These are phyloP conservation scores for Nomada hirtipes DNA, from an alignment of 2,888 invertebrate species.

Conservation along the genomic window DNA sequence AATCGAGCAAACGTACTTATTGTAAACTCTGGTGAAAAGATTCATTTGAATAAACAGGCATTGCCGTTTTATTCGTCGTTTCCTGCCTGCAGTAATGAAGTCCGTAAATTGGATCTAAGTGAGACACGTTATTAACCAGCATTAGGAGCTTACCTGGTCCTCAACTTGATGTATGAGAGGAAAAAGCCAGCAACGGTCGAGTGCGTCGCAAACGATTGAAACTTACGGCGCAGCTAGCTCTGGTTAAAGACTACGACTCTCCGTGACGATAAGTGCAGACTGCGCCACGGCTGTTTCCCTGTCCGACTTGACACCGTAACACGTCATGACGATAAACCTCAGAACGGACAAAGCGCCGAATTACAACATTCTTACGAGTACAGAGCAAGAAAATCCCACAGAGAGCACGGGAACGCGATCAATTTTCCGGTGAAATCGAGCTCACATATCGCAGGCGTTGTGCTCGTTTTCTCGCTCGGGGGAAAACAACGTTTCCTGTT, in stretches of 20 bases:
- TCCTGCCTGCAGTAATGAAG: no score
- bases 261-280: conserved; percentile 11
- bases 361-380: conserved; percentile 2
- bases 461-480: conserved; percentile 8
- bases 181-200: background rate
- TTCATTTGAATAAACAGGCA: no score
- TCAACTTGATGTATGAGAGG: conserved; percentile 10
- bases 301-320: background rate
- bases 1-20: background rate
- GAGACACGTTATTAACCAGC: no score
- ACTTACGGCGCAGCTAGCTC: conserved; percentile 24
- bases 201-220: background rate
- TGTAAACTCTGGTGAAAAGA: no score
- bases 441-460: conserved; percentile 21
- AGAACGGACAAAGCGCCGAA: conserved; percentile 30
- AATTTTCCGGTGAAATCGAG: conserved; percentile 41
- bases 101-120: no score
- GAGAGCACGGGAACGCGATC: conserved; percentile 18
- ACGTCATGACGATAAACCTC: conserved; percentile 39
- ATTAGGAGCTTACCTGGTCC: background rate
- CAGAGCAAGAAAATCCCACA: conserved; percentile 7
- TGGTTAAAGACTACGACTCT: background rate
- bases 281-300: background rate
- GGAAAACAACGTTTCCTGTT: conserved; percentile 12
- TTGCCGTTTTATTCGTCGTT: no score